Conservation (phyloP, 2,888 invertebrate genomes). For the Scaptomyza caliginosa region DNA sequence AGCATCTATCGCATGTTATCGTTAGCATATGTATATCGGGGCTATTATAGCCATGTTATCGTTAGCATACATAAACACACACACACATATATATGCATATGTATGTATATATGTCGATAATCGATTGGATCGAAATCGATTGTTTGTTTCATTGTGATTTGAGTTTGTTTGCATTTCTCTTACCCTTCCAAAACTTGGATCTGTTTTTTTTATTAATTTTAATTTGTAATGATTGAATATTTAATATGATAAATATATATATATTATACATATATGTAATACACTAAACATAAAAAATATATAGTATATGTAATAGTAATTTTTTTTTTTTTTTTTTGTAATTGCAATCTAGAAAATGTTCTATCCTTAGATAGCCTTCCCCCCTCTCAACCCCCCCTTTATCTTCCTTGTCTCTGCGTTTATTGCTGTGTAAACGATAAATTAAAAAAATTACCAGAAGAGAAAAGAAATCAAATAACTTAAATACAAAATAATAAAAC, state of each 20-base stretch:
- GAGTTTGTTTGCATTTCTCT: slow-evolving; percentile 75
- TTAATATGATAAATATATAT: slow-evolving; percentile 36
- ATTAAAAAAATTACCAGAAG: slow-evolving; percentile 15
- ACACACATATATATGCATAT: not conserved
- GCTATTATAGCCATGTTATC: slow-evolving; percentile 4
- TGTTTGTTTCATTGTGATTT: slow-evolving; percentile 76
- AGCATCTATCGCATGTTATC: slow-evolving; percentile 6
- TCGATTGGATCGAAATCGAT: slow-evolving; percentile 41
- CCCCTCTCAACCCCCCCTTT: not conserved
- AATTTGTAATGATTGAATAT: slow-evolving; percentile 55
- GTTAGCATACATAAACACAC: slow-evolving; percentile 2
- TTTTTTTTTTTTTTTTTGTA: slow-evolving; percentile 58
- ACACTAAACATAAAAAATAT: slow-evolving; percentile 15
- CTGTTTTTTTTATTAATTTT: slow-evolving; percentile 26
- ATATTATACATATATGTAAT: slow-evolving; percentile 1
- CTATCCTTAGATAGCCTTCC: slow-evolving; percentile 61
- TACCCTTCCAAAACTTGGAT: no score
- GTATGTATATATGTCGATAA: slow-evolving; percentile 22
- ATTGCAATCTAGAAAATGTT: slow-evolving; percentile 65
- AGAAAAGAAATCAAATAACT: slow-evolving; percentile 15
- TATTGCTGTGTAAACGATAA: slow-evolving; percentile 60
- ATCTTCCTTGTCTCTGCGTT: slow-evolving; percentile 42
- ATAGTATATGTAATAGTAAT: slow-evolving; percentile 50
- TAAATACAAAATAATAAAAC: slow-evolving; percentile 18
- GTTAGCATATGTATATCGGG: not conserved